A percentile compares a stretch with the other conserved stretches of the same genome.
phyloP scores from a whole-genome alignment of 2,113 vertebrate genomes.

The Noturus placidus region DNA sequence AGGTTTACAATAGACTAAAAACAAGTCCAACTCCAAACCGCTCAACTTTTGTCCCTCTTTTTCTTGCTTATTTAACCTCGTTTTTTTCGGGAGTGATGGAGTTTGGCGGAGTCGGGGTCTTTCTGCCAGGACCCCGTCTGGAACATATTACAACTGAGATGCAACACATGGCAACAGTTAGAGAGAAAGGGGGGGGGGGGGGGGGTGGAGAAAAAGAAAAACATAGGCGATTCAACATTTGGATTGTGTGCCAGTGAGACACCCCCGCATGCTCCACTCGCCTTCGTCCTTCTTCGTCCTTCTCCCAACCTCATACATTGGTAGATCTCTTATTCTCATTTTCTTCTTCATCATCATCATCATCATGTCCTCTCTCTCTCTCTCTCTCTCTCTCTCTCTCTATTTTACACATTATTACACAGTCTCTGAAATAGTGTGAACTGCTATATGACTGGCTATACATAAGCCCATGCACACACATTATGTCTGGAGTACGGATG shows the following conservation, averaged over 20 bases:
- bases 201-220: slow-evolving; percentile 62
- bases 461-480: slow-evolving; percentile 16
- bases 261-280: slow-evolving; percentile 45
- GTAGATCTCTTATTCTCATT: not conserved
- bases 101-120: slow-evolving; percentile 31
- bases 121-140: slow-evolving; percentile 69
- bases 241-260: slow-evolving; percentile 58
- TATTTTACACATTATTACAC: not conserved
- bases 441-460: slow-evolving; percentile 14
- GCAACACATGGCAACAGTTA: slow-evolving; percentile 81
- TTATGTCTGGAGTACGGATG: not conserved
- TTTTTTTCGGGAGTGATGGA: slow-evolving; percentile 30
- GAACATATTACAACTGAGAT: slow-evolving; percentile 80
- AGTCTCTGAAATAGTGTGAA: slow-evolving; percentile 5
- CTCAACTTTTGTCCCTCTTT: slow-evolving; percentile 26
- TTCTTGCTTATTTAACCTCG: slow-evolving; percentile 8
- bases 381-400: slow-evolving; percentile 35
- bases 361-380: not conserved
- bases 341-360: not conserved
- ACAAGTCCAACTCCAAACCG: not conserved
- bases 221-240: slow-evolving; percentile 64
- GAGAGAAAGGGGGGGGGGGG: slow-evolving; percentile 55
- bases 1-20: slow-evolving; percentile 14
- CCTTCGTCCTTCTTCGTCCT: slow-evolving; percentile 25
- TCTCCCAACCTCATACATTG: not conserved